Conservation (phyloP, 1,140 invertebrate genomes). For the Drosophila parabipectinata region DNA sequence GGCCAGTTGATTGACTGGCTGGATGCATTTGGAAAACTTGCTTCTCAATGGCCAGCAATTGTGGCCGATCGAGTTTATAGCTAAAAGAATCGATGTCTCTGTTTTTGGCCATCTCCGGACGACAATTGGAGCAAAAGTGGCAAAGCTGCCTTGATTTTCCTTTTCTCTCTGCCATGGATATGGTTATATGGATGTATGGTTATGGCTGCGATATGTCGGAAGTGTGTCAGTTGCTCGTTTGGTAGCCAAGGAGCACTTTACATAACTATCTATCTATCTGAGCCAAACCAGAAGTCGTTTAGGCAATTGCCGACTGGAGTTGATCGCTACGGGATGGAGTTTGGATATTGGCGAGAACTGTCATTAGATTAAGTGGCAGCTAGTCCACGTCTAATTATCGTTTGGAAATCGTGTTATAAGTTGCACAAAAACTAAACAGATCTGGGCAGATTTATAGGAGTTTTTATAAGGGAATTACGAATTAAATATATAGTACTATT, state of each 20-base stretch:
- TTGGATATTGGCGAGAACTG: constrained; percentile 58
- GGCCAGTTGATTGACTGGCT: constrained; percentile 27
- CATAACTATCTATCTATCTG: constrained; percentile 39
- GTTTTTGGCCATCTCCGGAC: constrained; percentile 25
- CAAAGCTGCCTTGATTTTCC: constrained; percentile 45
- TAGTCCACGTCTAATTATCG: constrained; percentile 66
- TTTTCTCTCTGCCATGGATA: constrained; percentile 48
- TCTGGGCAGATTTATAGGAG: background rate
- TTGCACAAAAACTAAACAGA: constrained; percentile 17
- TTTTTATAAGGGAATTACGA: background rate
- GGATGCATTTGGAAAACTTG: constrained; percentile 64
- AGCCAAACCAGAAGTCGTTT: constrained; percentile 75
- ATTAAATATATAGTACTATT: background rate
- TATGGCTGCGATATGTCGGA: constrained; percentile 51
- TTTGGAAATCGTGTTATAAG: constrained; percentile 76
- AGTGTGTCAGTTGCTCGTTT: constrained; percentile 61
- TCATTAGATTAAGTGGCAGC: constrained; percentile 79
- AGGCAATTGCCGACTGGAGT: constrained; percentile 55
- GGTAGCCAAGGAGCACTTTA: constrained; percentile 44
- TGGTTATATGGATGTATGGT: constrained; percentile 43
- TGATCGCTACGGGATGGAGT: constrained; percentile 12
- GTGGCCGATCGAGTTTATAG: constrained; percentile 62
- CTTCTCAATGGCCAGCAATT: constrained; percentile 53
- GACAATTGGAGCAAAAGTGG: constrained; percentile 35
- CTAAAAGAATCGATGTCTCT: constrained; percentile 39